Evolutionary conservation across 2,888 invertebrate genomes (phyloP), one percentile per base, ranked within the genome.

Genomic region (Agrochola lychnidis): DNA sequence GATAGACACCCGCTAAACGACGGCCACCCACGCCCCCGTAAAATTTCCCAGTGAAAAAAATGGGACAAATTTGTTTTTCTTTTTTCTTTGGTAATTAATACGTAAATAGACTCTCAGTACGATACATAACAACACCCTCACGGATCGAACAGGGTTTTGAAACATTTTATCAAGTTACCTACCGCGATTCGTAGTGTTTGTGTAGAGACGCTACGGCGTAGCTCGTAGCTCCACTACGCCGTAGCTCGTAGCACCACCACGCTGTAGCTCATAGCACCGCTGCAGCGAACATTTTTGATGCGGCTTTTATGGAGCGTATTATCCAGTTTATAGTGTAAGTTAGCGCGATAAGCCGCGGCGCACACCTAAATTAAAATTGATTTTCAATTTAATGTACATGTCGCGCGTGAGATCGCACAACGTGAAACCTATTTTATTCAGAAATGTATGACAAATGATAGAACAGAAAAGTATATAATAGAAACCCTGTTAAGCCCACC

Each of bases 261-360:
- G n/a, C n/a, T n/a, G n/a, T n/a, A n/a, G 78, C 59, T 59, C n/a
- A n/a, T n/a, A n/a, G 82, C 73, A 25, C 40, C 4, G 40, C 73
- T 78, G 71, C 42, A 22, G 6, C 22, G 19, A 77, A 75, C 72
- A 45, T 69, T 74, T 76, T 73, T 74, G 79, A 78, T 51, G 56
- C n/a, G 45, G 30, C 30, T 70, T 79, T 75, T 82, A 79, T 76
- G 73, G 66, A 63, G 59, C 68, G 40, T 78, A 76, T 67, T 67
- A 79, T 77, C 62, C 30, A 78, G 59, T 80, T 78, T 74, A 75
- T 81, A 75, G 75, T 71, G 66, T 62, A 56, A 71, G 62, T 75
- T 57, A 77, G 48, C 14, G 36, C 6, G 78, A 81, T 78, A 79
- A 83, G 78, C 71, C 67, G 59, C 57, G 59, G 40, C 63, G 63